Conservation (phyloP, 2,113 vertebrate genomes). For the Etheostoma cragini region DNA sequence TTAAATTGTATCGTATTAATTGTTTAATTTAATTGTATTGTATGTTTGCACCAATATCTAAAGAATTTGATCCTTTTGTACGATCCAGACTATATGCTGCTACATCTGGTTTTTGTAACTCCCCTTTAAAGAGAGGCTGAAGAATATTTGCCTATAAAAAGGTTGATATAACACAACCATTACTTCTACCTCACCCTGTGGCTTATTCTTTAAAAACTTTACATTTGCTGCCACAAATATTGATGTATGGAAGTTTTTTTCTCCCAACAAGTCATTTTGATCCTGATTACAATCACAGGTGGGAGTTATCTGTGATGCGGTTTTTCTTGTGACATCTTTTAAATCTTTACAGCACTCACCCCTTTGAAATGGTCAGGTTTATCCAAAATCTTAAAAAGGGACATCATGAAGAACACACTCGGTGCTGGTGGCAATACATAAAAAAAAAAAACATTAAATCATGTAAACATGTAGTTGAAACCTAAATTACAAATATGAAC, state of each 20-base stretch:
- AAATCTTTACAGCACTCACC: background rate
- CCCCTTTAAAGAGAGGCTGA: background rate
- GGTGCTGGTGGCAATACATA: too few relatives aligned
- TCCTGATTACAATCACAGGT: background rate
- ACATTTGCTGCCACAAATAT: conserved; percentile 5
- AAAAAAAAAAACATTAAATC: too few relatives aligned
- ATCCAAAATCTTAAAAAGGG: background rate
- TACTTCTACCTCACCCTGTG: background rate
- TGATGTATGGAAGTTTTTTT: background rate
- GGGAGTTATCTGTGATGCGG: background rate
- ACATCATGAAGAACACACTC: too few relatives aligned
- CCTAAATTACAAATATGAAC: too few relatives aligned
- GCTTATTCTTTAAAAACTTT: background rate
- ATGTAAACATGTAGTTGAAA: too few relatives aligned
- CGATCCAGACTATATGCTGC: too few relatives aligned
- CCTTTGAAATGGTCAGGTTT: background rate
- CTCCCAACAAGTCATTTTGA: conserved; percentile 4
- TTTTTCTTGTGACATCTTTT: background rate
- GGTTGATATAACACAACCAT: background rate
- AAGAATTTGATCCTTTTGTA: background rate
- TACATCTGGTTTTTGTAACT: background rate
- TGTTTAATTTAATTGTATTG: too few relatives aligned
- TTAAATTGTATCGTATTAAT: background rate
- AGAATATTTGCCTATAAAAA: background rate
- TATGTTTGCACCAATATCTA: background rate